Percentiles rank a stretch among this genome's conserved stretches.
Conservation (phyloP, 2,888 invertebrate genomes). For the Drosophila lutescens region DNA sequence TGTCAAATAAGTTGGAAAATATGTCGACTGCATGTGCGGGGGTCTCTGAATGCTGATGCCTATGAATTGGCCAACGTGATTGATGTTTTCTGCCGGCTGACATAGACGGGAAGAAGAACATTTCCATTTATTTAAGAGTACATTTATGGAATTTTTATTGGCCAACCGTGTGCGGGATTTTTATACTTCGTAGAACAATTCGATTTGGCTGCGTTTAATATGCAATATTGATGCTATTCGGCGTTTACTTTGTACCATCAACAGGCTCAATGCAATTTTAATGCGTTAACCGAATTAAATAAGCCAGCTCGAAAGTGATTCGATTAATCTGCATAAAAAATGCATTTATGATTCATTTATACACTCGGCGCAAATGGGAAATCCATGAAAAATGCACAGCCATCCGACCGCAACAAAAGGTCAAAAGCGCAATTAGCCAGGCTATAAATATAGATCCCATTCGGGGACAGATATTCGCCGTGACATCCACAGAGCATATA, state of each 20-base stretch:
- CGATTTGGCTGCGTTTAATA: conserved; percentile 23
- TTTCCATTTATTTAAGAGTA: conserved; percentile 3
- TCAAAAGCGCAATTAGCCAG: conserved; percentile 33
- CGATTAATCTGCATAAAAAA: conserved; percentile 41
- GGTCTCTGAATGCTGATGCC: neutral
- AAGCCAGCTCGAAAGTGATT: conserved; percentile 38
- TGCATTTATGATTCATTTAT: conserved; percentile 1
- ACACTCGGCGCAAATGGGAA: conserved; percentile 27
- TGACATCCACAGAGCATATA: conserved; percentile 18
- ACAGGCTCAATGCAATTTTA: conserved; percentile 35
- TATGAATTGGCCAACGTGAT: conserved; percentile 31
- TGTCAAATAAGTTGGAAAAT: conserved; percentile 56
- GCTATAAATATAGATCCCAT: conserved; percentile 33
- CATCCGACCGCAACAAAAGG: conserved; percentile 35
- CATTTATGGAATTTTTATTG: neutral
- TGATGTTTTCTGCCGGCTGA: conserved; percentile 18
- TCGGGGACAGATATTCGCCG: conserved; percentile 12
- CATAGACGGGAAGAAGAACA: conserved; percentile 3
- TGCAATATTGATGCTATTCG: conserved; percentile 27
- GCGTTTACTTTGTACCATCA: conserved; percentile 39
- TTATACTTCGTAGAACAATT: conserved; percentile 8
- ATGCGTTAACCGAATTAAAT: conserved; percentile 31
- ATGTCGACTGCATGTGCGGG: conserved; percentile 37
- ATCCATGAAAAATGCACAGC: conserved; percentile 24
- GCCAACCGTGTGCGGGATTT: neutral